phyloP scores from a whole-genome alignment of 2,113 vertebrate genomes.

The Ranitomeya variabilis region DNA sequence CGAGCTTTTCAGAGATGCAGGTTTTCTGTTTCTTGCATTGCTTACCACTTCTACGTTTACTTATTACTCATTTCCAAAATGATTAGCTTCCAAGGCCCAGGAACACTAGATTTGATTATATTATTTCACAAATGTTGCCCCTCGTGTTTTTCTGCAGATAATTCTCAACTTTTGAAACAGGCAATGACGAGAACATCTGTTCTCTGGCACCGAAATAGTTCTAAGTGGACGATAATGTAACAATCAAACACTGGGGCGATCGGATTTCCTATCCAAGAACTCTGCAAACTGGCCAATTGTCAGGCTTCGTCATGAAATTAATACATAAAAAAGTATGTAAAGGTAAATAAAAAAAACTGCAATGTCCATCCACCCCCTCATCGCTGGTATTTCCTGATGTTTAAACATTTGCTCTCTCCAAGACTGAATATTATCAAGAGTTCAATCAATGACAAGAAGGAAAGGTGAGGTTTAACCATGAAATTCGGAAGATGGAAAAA shows the following conservation, averaged over 20 bases:
- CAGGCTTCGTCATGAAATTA: slow-evolving; percentile 24
- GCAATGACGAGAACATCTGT: slow-evolving; percentile 32
- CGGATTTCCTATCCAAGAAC: slow-evolving; percentile 39
- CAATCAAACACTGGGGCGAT: slow-evolving; percentile 37
- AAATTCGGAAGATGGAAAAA: slow-evolving; percentile 43
- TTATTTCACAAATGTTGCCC: background rate
- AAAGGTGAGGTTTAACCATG: slow-evolving; percentile 30
- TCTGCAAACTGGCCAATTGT: slow-evolving; percentile 20
- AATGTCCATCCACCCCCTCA: slow-evolving; percentile 9
- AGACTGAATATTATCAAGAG: slow-evolving; percentile 33
- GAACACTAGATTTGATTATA: slow-evolving; percentile 28
- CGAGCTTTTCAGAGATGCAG: background rate
- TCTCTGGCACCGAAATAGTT: slow-evolving; percentile 38
- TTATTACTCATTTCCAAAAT: slow-evolving; percentile 20
- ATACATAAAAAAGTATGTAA: slow-evolving; percentile 40
- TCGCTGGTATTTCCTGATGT: slow-evolving; percentile 36
- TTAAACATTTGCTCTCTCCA: slow-evolving; percentile 15
- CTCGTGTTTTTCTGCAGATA: slow-evolving; percentile 21
- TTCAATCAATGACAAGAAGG: slow-evolving; percentile 41
- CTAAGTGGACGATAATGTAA: slow-evolving; percentile 55
- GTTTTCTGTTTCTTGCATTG: background rate
- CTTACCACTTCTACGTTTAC: background rate
- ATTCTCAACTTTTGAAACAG: slow-evolving; percentile 17
- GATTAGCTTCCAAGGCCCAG: background rate
- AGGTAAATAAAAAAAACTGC: slow-evolving; percentile 17